Evolutionary conservation across 2,888 invertebrate genomes (phyloP), one percentile per base, ranked within the genome.

Genomic region (Caenorhabditis virilis): DNA sequence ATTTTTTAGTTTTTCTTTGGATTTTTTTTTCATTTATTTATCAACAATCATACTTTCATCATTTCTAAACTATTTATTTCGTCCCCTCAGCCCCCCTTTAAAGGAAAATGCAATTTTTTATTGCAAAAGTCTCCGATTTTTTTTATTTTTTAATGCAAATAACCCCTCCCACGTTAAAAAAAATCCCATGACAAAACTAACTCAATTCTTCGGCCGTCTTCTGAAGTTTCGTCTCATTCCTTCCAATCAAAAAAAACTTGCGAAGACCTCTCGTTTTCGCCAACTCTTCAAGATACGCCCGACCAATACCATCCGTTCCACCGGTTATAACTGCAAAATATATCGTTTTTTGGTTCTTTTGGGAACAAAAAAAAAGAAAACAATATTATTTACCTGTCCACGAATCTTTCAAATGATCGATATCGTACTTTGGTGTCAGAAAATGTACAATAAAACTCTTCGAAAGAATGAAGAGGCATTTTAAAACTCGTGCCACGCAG

Each of bases 271-370:
- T 48, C 5, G 73, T 57, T 33, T 56, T 56, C n/a, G 77, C 77
- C 22, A 82, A 52, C 43, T 82, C 82, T 25, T 73, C 71, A 16
- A 77, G 64, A 51, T 82, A 82, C 6, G 82, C 80, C 25, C 67
- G 63, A n/a, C 82, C 82, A 38, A 82, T 82, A 13, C 82, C 82
- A 60, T 82, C 82, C 3, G 82, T 82, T 30, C 77, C 78, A 27
- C 43, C 25, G n/a, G 26, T 50, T 6, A 39, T 13, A 26, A 56
- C 47, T 43, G 43, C 15, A 30, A 30, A n/a, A n/a, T n/a, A n/a
- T n/a, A n/a, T n/a, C n/a, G n/a, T n/a, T n/a, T n/a, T n/a, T n/a
- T n/a, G n/a, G n/a, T n/a, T n/a, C n/a, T n/a, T n/a, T n/a, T n/a
- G n/a, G n/a, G n/a, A n/a, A n/a, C n/a, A 38, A 43, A 22, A n/a